phyloP scores from a whole-genome alignment of 2,888 invertebrate species.

The Thyatira batis region DNA sequence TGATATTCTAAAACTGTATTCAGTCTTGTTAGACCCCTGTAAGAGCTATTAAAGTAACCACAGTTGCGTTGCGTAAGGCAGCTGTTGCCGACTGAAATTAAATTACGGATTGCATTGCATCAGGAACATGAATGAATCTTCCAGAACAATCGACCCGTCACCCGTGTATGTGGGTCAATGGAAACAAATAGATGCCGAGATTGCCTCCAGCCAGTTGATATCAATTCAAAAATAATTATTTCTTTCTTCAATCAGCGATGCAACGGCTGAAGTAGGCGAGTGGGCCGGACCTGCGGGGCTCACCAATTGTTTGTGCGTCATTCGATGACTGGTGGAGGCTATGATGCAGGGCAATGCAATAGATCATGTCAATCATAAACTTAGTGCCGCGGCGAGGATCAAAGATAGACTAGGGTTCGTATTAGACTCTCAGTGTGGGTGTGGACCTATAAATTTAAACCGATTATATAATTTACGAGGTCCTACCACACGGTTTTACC shows the following conservation, averaged over 20 bases:
- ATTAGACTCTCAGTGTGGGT: no score
- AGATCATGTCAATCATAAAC: background rate
- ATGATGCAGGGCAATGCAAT: background rate
- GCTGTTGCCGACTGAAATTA: no score
- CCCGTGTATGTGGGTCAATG: conserved; percentile 39
- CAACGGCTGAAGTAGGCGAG: conserved; percentile 8
- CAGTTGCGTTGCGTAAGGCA: no score
- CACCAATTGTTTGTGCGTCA: background rate
- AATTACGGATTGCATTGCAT: background rate
- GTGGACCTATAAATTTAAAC: no score
- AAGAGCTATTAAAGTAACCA: no score
- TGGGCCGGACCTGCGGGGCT: background rate
- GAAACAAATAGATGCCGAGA: conserved; percentile 37
- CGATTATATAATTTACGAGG: no score
- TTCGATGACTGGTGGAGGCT: background rate
- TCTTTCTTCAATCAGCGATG: conserved; percentile 6
- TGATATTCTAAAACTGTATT: no score
- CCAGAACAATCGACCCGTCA: background rate
- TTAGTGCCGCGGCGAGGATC: no score
- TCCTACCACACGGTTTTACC: no score
- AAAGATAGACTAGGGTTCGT: no score
- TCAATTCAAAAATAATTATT: conserved; percentile 12
- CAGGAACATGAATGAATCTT: background rate
- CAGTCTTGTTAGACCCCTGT: no score
- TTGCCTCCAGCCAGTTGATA: conserved; percentile 12